Conservation (phyloP, 1,140 invertebrate species). For the Riptortus pedestris region DNA sequence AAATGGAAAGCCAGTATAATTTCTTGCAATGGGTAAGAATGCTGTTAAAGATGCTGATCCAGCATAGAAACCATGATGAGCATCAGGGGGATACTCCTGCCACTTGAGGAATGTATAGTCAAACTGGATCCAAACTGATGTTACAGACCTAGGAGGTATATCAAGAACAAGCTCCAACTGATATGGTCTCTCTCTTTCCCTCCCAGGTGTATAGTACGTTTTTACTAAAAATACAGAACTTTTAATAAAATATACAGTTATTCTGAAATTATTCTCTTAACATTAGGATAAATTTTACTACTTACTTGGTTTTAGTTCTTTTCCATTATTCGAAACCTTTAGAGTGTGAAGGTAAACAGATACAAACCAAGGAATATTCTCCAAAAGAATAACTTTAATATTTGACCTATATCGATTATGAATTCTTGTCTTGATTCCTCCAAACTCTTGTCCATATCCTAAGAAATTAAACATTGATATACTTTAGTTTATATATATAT, state of each 20-base stretch:
- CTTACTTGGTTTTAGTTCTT: constrained; percentile 50
- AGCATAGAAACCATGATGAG: constrained; percentile 95
- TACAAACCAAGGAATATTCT: constrained; percentile 89
- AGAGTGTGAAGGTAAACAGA: constrained; percentile 85
- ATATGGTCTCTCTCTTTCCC: constrained; percentile 70
- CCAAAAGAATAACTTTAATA: constrained; percentile 57
- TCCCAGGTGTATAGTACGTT: constrained; percentile 66
- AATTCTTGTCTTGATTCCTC: constrained; percentile 71
- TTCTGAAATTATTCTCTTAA: not conserved
- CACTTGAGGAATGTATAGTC: constrained; percentile 93
- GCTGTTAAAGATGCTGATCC: constrained; percentile 73
- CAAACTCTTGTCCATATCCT: constrained; percentile 62
- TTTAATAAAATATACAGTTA: not conserved
- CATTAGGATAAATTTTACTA: constrained; percentile 25
- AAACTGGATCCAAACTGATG: constrained; percentile 77
- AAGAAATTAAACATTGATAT: too few species aligned
- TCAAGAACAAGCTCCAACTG: constrained; percentile 79
- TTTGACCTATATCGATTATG: constrained; percentile 62
- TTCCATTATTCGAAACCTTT: constrained; percentile 49
- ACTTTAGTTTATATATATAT: too few species aligned
- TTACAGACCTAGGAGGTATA: constrained; percentile 67
- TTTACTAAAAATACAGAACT: constrained; percentile 35
- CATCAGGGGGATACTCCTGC: constrained; percentile 98
- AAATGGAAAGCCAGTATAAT: constrained; percentile 65
- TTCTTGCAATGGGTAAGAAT: constrained; percentile 60